Base-by-base conservation (phyloP, 2,888 invertebrate species). In the Galerucella pusilla region DNA sequence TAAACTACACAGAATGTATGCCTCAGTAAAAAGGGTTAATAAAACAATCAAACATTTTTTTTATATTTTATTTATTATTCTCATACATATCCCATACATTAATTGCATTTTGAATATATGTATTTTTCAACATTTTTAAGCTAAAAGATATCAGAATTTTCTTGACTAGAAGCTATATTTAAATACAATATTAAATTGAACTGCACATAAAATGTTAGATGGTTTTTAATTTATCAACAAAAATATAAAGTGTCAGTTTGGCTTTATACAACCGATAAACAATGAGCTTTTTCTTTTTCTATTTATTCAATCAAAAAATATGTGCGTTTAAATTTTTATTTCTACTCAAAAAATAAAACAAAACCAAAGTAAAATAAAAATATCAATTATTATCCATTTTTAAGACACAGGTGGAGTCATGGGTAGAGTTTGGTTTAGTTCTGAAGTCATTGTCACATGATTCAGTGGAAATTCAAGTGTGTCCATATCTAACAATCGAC, bases 41-140 rank as follows among this genome's bases (percentile, higher is more conserved):
- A 60, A 60, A 60, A 46, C 42, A n/a, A n/a, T 2, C 5, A 9
- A 45, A 6, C 16, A 59, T 68, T 74, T 74, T 77, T 71, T 79
- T 68, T 61, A 74, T 73, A 73, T 77, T 77, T 78, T 84, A 82
- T 86, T 85, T 85, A 84, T 86, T 86, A 84, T 85, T 88, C 87
- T 88, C 89, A 88, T 88, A 88, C 88, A 88, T 88, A 88, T 88
- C 88, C 88, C 89, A 88, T 88, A 88, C 89, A 88, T 86, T 87
- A 87, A 86, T 80, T 88, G 87, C 87, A 85, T 85, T 86, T 87
- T 85, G 86, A 87, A 87, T 87, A 87, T 86, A 86, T 86, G 84
- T 85, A 85, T 83, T 86, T 81, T 85, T 81, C 78, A 86, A 87
- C 86, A 87, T 86, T 87, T 86, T 84, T 85, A 87, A 87, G 87